A percentile compares a stretch with the other conserved stretches of the same genome.
Conservation (phyloP, 2,113 vertebrate genomes). For the Ophiodon elongatus region DNA sequence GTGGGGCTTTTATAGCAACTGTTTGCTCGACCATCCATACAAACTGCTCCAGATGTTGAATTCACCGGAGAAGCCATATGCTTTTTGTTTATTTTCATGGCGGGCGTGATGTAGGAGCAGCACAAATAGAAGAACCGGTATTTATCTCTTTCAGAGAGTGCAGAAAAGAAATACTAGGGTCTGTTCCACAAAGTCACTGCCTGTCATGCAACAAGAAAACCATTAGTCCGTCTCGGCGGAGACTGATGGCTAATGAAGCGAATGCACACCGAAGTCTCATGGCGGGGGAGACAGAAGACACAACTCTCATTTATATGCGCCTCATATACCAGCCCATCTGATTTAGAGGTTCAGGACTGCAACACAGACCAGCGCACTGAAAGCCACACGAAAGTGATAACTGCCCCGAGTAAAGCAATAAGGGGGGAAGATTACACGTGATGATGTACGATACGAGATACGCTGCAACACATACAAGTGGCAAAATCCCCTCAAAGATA, state of each 20-base stretch:
- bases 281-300: conserved; percentile 56
- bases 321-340: conserved; percentile 68
- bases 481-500: conserved; percentile 15
- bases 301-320: conserved; percentile 77
- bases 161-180: conserved; percentile 39
- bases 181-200: conserved; percentile 53
- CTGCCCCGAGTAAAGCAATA: conserved; percentile 49
- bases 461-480: conserved; percentile 21
- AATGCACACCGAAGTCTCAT: conserved; percentile 60
- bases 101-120: conserved; percentile 39
- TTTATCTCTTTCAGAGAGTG: conserved; percentile 15
- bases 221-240: conserved; percentile 65
- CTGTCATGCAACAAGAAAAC: conserved; percentile 69
- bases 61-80: conserved; percentile 38
- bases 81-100: conserved; percentile 34
- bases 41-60: conserved; percentile 68
- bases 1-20: conserved; percentile 46
- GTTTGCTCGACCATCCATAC: conserved; percentile 61
- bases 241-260: conserved; percentile 76
- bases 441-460: conserved; percentile 23
- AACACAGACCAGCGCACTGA: conserved; percentile 44
- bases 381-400: conserved; percentile 53
- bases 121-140: conserved; percentile 22
- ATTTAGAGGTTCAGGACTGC: conserved; percentile 71
- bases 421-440: conserved; percentile 45